These are phyloP conservation scores for Rhyacophila evoluta DNA, from an alignment of 2,888 invertebrate genomes.

Conservation along the genomic window DNA sequence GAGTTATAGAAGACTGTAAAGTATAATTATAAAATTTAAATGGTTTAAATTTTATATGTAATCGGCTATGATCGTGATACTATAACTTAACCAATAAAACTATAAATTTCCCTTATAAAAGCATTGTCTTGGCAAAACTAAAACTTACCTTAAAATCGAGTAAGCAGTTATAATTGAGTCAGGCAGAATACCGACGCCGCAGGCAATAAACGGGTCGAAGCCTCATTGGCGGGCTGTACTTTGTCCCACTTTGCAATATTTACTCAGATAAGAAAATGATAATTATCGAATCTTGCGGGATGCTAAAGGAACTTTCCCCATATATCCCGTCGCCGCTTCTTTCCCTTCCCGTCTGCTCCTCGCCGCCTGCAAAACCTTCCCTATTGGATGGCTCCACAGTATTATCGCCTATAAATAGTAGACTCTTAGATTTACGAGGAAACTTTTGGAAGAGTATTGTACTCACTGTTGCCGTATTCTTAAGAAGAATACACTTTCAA, in stretches of 20 bases:
- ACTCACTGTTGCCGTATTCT: constrained; percentile 37
- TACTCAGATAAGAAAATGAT: constrained; percentile 52
- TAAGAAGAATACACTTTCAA: not conserved
- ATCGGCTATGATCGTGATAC: too few relatives aligned
- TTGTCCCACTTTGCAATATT: constrained; percentile 52
- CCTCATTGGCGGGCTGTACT: constrained; percentile 32
- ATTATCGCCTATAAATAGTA: constrained; percentile 53
- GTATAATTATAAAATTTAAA: too few relatives aligned
- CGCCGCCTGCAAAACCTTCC: not conserved
- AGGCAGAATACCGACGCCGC: not conserved
- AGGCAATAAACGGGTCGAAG: constrained; percentile 36
- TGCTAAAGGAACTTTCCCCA: constrained; percentile 44
- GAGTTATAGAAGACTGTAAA: too few relatives aligned
- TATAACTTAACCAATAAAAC: not conserved
- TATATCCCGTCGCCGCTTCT: constrained; percentile 34
- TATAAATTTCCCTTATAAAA: too few relatives aligned
- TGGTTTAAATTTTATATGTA: too few relatives aligned
- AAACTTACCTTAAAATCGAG: not conserved
- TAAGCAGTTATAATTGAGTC: not conserved
- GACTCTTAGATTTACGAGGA: constrained; percentile 48
- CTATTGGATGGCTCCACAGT: constrained; percentile 44
- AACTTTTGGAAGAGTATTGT: constrained; percentile 45
- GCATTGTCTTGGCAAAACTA: not conserved
- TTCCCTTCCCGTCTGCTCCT: constrained; percentile 35
- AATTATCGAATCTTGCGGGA: constrained; percentile 51